phyloP scores from a whole-genome alignment of 2,113 vertebrate genomes.

The Spea multiplicata region DNA sequence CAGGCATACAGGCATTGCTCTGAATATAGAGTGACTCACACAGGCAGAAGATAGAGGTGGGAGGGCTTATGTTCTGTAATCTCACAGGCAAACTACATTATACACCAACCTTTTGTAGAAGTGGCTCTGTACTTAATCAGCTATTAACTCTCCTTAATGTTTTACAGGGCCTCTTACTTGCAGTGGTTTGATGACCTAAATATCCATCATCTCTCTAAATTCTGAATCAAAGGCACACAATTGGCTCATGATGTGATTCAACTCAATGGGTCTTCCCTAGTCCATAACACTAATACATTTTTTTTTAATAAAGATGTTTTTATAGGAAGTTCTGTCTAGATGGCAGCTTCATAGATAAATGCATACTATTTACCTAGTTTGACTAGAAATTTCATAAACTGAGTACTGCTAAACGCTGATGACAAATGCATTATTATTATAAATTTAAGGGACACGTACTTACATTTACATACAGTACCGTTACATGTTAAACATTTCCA shows the following conservation, averaged over 20 bases:
- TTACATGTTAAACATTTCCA: too few relatives aligned
- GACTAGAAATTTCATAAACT: too few relatives aligned
- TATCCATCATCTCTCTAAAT: neutral
- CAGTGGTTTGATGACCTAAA: neutral
- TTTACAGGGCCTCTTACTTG: neutral
- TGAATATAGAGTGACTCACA: constrained; percentile 48
- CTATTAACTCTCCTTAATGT: neutral
- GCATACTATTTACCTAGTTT: too few relatives aligned
- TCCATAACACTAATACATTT: too few relatives aligned
- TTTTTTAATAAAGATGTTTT: too few relatives aligned
- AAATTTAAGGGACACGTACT: too few relatives aligned
- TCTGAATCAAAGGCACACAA: neutral
- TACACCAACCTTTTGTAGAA: constrained; percentile 19
- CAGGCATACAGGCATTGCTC: constrained; percentile 38
- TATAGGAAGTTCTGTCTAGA: too few relatives aligned
- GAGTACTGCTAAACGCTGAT: too few relatives aligned
- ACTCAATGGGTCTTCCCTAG: too few relatives aligned
- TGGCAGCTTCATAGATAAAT: too few relatives aligned
- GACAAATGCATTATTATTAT: too few relatives aligned
- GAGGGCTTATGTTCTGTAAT: constrained; percentile 43
- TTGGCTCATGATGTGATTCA: neutral
- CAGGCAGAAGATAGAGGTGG: constrained; percentile 38
- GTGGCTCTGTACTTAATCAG: neutral
- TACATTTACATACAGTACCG: too few relatives aligned
- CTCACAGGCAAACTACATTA: constrained; percentile 40